These are phyloP conservation scores for Bothrops jararaca DNA, from an alignment of 2,113 vertebrate species.

Conservation along the genomic window DNA sequence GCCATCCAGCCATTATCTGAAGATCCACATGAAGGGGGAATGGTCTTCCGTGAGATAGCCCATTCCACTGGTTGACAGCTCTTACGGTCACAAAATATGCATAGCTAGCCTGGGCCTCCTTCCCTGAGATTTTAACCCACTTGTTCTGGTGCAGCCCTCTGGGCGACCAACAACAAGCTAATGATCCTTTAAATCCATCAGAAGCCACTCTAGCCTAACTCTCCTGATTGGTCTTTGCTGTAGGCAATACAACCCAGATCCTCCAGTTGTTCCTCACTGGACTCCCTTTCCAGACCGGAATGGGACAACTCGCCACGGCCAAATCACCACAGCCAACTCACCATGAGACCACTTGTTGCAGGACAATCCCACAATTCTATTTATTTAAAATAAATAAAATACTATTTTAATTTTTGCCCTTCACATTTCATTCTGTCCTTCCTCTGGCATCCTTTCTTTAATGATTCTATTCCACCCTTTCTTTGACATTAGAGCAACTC, in stretches of 20 bases:
- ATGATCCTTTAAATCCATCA: neutral
- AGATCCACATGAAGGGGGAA: neutral
- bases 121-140: neutral
- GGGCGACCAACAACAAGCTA: neutral
- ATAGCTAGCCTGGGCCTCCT: neutral
- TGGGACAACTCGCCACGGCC: no score
- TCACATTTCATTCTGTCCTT: no score
- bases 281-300: neutral
- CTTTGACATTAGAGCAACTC: no score
- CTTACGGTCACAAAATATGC: neutral
- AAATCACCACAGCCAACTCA: no score
- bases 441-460: no score
- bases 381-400: no score
- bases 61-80: neutral
- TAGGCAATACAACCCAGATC: neutral
- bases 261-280: neutral
- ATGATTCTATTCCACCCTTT: no score
- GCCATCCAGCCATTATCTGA: neutral
- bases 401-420: no score
- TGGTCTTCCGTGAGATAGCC: neutral
- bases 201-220: neutral
- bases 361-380: no score
- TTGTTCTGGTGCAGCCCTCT: neutral
- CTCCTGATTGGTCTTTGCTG: neutral
- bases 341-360: no score